These are phyloP conservation scores for Panulirus ornatus DNA, from an alignment of 1,140 invertebrate species.

Conservation along the genomic window DNA sequence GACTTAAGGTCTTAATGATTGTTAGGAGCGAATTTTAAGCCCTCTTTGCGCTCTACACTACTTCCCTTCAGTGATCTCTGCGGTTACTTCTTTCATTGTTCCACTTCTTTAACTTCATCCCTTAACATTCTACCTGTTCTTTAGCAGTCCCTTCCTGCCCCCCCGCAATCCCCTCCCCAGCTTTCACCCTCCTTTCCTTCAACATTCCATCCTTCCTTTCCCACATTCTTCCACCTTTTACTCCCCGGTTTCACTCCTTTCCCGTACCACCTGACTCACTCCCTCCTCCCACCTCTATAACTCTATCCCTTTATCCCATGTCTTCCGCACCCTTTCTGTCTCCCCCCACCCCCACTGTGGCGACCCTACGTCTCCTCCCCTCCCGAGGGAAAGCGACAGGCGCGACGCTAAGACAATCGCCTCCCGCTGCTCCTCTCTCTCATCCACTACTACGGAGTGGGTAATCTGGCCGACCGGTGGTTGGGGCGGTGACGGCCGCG, in stretches of 20 bases:
- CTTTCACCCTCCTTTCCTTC: neutral
- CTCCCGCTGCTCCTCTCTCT: conserved; percentile 3
- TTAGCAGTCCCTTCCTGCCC: neutral
- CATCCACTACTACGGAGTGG: neutral
- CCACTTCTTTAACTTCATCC: neutral
- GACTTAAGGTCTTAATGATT: too few relatives aligned
- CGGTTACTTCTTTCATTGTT: neutral
- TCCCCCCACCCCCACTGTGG: neutral
- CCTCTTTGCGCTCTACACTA: too few relatives aligned
- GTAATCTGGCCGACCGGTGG: too few relatives aligned
- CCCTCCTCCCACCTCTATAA: neutral
- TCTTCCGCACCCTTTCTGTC: neutral
- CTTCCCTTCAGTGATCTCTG: neutral
- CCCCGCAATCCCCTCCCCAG: too few relatives aligned
- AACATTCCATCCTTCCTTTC: neutral
- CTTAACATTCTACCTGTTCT: neutral
- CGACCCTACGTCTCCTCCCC: neutral
- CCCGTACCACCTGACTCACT: neutral
- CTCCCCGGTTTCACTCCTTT: neutral
- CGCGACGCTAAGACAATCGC: too few relatives aligned
- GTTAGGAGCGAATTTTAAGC: too few relatives aligned
- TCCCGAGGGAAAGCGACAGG: too few relatives aligned
- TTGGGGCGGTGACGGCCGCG: too few relatives aligned
- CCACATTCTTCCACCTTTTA: neutral
- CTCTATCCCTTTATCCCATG: neutral